Evolutionary conservation across 1,140 invertebrate genomes (phyloP).

Genomic region (Branchinecta lindahli): DNA sequence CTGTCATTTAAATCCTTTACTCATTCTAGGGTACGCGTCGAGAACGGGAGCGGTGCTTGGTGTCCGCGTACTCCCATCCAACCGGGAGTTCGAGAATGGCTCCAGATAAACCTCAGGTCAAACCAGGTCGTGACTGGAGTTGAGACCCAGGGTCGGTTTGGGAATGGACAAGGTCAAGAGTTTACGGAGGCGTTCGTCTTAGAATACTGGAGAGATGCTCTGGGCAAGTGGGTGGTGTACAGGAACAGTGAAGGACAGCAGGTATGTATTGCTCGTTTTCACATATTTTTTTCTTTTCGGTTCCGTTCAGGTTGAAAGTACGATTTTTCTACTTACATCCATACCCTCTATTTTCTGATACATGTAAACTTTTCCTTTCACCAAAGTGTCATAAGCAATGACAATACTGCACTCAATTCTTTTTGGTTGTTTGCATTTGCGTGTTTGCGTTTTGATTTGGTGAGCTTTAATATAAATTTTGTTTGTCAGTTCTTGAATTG

Average conservation of each 20-base stretch:
- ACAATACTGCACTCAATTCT: too few species aligned
- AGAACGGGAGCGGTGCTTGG: conserved; percentile 82
- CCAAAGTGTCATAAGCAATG: too few species aligned
- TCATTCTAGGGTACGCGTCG: conserved; percentile 52
- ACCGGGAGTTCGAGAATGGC: conserved; percentile 56
- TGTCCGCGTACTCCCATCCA: conserved; percentile 67
- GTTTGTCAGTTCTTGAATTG: too few species aligned
- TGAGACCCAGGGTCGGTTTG: conserved; percentile 81
- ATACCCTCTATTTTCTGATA: too few species aligned
- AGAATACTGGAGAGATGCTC: conserved; percentile 59
- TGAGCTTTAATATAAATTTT: too few species aligned
- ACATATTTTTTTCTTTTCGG: background rate
- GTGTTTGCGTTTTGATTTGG: too few species aligned
- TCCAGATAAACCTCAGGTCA: conserved; percentile 63
- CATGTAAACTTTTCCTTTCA: too few species aligned
- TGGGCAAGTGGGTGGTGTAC: conserved; percentile 58
- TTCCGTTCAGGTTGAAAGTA: too few species aligned
- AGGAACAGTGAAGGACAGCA: conserved; percentile 53
- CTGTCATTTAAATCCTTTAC: too few species aligned
- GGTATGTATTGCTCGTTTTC: conserved; percentile 33
- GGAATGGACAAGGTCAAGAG: conserved; percentile 81
- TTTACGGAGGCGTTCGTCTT: conserved; percentile 67
- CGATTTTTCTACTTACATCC: too few species aligned
- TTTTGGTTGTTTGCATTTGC: too few species aligned
- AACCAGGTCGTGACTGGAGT: conserved; percentile 68